Evolutionary conservation across 2,888 invertebrate species (phyloP), one percentile per base, ranked within the genome.

Genomic region (Clitarchus hookeri): DNA sequence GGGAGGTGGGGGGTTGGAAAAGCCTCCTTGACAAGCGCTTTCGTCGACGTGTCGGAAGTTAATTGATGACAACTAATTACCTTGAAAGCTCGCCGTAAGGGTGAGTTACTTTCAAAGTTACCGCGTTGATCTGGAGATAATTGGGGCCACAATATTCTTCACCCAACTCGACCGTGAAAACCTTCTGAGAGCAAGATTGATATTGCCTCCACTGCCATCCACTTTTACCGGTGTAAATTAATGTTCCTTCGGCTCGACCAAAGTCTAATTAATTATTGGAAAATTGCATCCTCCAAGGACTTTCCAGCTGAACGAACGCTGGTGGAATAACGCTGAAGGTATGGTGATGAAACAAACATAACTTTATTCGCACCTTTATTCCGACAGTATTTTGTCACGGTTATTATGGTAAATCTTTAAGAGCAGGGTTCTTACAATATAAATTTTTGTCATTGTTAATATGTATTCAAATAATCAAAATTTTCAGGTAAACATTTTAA

Each of bases 41-140:
- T 16, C 8, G 65, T 19, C 65, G 65, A 8, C 65, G n/a, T 65
- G 65, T n/a, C 65, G n/a, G 65, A 11, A 23, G 65, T 23, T 65
- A 65, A 65, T 65, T 65, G 65, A 65, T 65, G 65, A n/a, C 65
- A n/a, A 19, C 16, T 65, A 65, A 65, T 65, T 65, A 65, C 65
- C 16, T 2, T 23, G 65, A 36, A 36, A 36, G 36, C 36, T 19
- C 23, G 65, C n/a, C 65, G n/a, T 36, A 36, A 36, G 36, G 36
- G 36, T 36, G 36, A 4, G 36, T 36, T 1, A 65, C 65, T 8
- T n/a, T 3, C 65, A 65, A 65, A 65, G 65, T 65, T 65, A 19
- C 23, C n/a, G 65, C 65, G 65, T 65, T 65, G 65, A 65, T 65
- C 65, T 19, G 65, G n/a, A 65, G 65, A 65, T 65, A 65, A 65